Conservation (phyloP, 2,113 vertebrate genomes). For the Sylvietta virens region DNA sequence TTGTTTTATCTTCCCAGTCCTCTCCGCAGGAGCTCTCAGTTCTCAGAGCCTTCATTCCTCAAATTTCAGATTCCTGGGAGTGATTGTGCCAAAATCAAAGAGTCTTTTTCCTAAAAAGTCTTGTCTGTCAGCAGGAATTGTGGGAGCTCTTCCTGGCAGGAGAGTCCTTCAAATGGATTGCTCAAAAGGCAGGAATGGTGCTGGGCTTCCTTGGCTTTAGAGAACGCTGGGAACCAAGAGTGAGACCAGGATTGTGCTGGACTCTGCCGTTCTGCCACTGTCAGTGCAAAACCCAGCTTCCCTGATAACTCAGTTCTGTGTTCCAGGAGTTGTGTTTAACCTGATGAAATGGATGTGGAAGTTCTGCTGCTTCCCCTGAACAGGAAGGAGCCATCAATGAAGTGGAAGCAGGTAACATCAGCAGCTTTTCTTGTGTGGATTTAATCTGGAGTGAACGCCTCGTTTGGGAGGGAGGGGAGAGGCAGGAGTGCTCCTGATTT, state of each 20-base stretch:
- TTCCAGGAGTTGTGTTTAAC: neutral
- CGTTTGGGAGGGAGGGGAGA: neutral
- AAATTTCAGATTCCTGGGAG: neutral
- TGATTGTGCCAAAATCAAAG: neutral
- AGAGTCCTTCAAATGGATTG: neutral
- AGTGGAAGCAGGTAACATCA: neutral
- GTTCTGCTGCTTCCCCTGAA: neutral
- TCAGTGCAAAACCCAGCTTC: neutral
- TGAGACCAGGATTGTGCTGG: neutral
- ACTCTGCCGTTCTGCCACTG: rapidly evolving
- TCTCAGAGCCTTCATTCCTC: neutral
- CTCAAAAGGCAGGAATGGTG: neutral
- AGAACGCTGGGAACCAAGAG: neutral
- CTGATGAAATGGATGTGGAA: neutral
- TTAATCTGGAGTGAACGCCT: rapidly evolving
- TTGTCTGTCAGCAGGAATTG: neutral
- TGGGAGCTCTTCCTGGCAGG: neutral
- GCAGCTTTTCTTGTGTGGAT: neutral
- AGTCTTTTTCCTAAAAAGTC: neutral
- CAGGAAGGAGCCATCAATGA: neutral
- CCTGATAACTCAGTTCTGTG: neutral
- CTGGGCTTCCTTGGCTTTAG: neutral
- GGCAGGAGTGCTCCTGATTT: neutral
- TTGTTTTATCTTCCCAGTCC: neutral
- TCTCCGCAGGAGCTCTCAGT: neutral